Conservation (phyloP, 2,888 invertebrate genomes). For the Ligdia adustata region DNA sequence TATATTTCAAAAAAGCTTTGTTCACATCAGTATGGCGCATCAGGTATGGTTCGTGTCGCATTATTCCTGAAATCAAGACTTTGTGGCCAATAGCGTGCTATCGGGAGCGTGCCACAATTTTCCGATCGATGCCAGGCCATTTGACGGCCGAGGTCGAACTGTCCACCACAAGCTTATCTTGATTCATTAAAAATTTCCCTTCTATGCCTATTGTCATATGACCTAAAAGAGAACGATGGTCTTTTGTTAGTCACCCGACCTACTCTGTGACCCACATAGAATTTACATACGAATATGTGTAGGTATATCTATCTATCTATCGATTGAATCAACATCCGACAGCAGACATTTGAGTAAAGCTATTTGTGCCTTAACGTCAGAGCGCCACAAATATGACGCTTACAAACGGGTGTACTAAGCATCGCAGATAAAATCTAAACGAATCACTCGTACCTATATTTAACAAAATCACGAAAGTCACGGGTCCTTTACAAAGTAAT, state of each 20-base stretch:
- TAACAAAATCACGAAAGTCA: slow-evolving; percentile 50
- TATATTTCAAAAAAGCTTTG: neutral
- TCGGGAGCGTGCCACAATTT: slow-evolving; percentile 59
- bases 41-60: slow-evolving; percentile 2
- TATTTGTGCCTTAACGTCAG: slow-evolving; percentile 31
- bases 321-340: slow-evolving; percentile 54
- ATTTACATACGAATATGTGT: slow-evolving; percentile 49
- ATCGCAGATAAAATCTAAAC: slow-evolving; percentile 41
- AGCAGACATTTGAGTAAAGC: slow-evolving; percentile 11
- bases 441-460: slow-evolving; percentile 41
- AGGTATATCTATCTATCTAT: slow-evolving; percentile 34
- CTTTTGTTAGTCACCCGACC: slow-evolving; percentile 65
- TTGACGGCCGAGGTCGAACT: slow-evolving; percentile 82
- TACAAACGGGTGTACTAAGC: slow-evolving; percentile 40
- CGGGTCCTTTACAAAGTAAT: slow-evolving; percentile 31
- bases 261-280: slow-evolving; percentile 71
- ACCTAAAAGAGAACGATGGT: slow-evolving; percentile 62
- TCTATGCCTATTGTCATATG: slow-evolving; percentile 61
- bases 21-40: neutral
- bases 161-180: slow-evolving; percentile 79
- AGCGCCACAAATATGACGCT: slow-evolving; percentile 54
- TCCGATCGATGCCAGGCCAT: slow-evolving; percentile 73
- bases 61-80: slow-evolving; percentile 28
- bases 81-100: slow-evolving; percentile 20
- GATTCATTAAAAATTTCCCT: slow-evolving; percentile 69